phyloP scores from a whole-genome alignment of 2,888 invertebrate species.

The Synergus japonicus region DNA sequence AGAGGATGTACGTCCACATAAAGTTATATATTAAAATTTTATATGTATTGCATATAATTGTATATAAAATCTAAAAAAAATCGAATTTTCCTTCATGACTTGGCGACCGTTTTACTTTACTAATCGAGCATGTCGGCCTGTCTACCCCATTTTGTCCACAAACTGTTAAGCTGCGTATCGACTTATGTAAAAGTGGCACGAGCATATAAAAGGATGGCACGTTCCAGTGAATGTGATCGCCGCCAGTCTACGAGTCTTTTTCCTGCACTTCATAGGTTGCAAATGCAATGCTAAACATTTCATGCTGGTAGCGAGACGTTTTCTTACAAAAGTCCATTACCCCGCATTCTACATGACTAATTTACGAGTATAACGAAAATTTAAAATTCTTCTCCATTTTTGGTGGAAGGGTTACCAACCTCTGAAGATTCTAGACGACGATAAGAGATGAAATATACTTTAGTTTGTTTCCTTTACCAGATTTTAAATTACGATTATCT shows the following conservation, averaged over 20 bases:
- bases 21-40: background rate
- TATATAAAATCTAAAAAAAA: background rate
- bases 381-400: background rate
- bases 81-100: background rate
- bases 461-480: background rate
- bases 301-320: background rate
- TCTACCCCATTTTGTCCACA: background rate
- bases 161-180: background rate
- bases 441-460: background rate
- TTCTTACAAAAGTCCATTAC: background rate
- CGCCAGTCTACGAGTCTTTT: background rate
- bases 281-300: background rate
- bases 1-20: background rate
- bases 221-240: slow-evolving; percentile 49
- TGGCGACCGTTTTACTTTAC: background rate
- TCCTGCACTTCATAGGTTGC: background rate
- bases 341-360: background rate
- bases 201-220: slow-evolving; percentile 42
- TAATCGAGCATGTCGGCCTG: background rate
- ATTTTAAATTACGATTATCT: background rate
- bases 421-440: background rate
- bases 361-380: background rate
- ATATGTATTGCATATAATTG: background rate
- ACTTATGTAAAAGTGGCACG: slow-evolving; percentile 46
- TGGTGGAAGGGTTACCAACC: background rate